These are phyloP conservation scores for Clarias fuscus DNA, from an alignment of 2,797 vertebrate genomes.

Conservation along the genomic window DNA sequence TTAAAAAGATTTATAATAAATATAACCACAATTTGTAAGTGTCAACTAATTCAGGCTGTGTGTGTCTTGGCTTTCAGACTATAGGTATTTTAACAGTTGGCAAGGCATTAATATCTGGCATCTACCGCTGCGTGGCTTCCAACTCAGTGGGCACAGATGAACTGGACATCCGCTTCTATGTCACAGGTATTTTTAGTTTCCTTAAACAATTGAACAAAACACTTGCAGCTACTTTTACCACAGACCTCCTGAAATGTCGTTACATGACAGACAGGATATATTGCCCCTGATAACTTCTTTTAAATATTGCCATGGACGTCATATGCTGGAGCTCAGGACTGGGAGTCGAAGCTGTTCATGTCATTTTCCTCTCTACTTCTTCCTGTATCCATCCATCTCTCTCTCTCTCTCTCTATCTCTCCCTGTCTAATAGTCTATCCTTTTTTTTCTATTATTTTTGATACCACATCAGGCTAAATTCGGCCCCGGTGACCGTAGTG, in stretches of 20 bases:
- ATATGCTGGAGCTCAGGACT: background rate
- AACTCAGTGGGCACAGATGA: constrained; percentile 84
- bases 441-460: background rate
- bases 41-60: constrained; percentile 20
- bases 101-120: constrained; percentile 84
- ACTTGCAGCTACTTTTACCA: constrained; percentile 19
- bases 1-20: background rate
- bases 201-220: constrained; percentile 16
- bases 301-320: background rate
- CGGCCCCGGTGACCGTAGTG: constrained; percentile 37
- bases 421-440: background rate
- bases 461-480: constrained; percentile 36
- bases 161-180: constrained; percentile 84
- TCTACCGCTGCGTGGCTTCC: constrained; percentile 88
- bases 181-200: constrained; percentile 84
- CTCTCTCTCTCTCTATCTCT: background rate
- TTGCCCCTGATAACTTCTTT: background rate
- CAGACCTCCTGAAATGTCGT: constrained; percentile 23
- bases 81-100: constrained; percentile 87
- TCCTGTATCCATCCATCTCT: constrained; percentile 16
- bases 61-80: constrained; percentile 73
- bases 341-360: background rate
- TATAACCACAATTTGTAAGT: background rate
- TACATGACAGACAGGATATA: constrained; percentile 22
- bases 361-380: background rate